Evolutionary conservation across 2,797 vertebrate genomes (phyloP), one percentile per base, ranked within the genome.

Genomic region (Anisognathus igniventris): DNA sequence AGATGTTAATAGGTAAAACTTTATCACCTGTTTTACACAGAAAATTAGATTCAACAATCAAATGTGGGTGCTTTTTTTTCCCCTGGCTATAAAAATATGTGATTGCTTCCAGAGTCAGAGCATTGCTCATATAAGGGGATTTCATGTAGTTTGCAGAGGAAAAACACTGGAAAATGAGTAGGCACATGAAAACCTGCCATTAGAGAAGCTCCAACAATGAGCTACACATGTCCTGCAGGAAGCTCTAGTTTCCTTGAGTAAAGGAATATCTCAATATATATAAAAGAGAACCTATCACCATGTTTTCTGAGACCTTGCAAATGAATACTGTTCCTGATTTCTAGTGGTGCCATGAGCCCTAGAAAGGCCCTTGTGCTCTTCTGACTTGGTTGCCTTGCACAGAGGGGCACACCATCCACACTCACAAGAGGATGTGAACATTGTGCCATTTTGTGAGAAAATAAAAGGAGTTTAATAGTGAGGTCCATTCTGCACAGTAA

Each of bases 1-100:
- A 94, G 95, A 93, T 96, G 92, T 93, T 95, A 87, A 96, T 81
- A 95, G 88, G 92, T 88, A 96, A 94, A 96, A 96, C 25, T 95
- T 95, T 93, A 96, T 95, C 92, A 96, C 88, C 88, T 93, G 91
- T 92, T 96, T 94, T 95, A 95, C 44, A 70, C 70, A 89, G 84
- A 88, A 95, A 94, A 95, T 93, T 94, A 94, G 84, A 91, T 84
- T 94, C 80, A 88, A 79, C 74, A 84, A 84, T 84, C 83, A 82
- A 90, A 75, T 60, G 39, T 62, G 27, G 8, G 7, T 1, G 3
- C 13, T n/a, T 78, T 79, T 2, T 9, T 87, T 82, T 35, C 14
- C 79, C 27, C 50, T 62, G 74, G 31, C 88, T 88, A 62, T 93
- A 92, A 93, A 96, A 92, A 92, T 72, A 92, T 50, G 16, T 88